phyloP scores from a whole-genome alignment of 2,888 invertebrate species.

The Nemotelus pantherinus region DNA sequence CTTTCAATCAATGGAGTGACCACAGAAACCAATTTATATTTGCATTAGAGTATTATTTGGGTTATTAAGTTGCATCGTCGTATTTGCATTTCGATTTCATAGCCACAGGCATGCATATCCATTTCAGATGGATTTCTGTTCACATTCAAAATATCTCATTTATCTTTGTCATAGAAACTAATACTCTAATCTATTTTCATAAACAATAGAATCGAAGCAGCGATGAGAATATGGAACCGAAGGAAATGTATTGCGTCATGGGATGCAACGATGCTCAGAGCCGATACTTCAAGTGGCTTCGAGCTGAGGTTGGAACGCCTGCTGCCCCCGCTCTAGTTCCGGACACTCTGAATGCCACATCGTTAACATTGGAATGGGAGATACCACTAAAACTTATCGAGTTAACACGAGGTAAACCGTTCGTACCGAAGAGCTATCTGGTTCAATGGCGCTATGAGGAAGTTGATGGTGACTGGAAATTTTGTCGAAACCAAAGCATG shows the following conservation, averaged over 20 bases:
- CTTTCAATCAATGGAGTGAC: too few relatives aligned
- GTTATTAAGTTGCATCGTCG: too few relatives aligned
- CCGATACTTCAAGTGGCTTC: conserved; percentile 76
- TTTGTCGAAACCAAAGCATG: conserved; percentile 79
- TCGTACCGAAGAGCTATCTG: conserved; percentile 68
- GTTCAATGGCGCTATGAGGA: conserved; percentile 82
- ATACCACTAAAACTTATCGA: conserved; percentile 66
- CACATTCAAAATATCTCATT: too few relatives aligned
- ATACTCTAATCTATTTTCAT: too few relatives aligned
- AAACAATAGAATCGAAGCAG: conserved; percentile 73
- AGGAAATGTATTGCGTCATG: conserved; percentile 80
- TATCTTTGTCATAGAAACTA: too few relatives aligned
- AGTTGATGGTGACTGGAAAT: conserved; percentile 80
- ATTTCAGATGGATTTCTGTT: too few relatives aligned
- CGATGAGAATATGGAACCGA: conserved; percentile 73
- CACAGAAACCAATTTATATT: too few relatives aligned
- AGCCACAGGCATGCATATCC: too few relatives aligned
- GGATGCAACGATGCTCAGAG: conserved; percentile 85
- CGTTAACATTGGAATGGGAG: conserved; percentile 82
- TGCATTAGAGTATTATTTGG: too few relatives aligned
- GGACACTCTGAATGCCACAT: conserved; percentile 79
- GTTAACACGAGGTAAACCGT: conserved; percentile 67
- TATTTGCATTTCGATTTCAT: too few relatives aligned
- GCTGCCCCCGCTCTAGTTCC: conserved; percentile 81
- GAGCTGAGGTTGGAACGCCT: conserved; percentile 75